Base-by-base conservation (phyloP, 2,888 invertebrate species). In the Xanthia icteritia region DNA sequence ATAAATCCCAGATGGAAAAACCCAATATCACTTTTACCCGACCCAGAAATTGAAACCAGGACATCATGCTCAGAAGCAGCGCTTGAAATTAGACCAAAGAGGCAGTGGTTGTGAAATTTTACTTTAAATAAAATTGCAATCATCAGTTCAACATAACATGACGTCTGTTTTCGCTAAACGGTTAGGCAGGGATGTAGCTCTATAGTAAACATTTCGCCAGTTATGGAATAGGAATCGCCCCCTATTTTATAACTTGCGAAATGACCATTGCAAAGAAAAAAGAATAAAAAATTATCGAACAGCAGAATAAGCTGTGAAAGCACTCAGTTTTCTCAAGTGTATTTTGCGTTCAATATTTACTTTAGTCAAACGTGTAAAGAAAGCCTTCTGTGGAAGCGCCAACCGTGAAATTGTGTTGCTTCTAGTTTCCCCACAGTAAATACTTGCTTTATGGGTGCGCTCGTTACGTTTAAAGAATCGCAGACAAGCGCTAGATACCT, bases 381-480 rank as follows among this genome's bases (percentile, higher is more conserved):
- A 87, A 87, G 77, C 85, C 82, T 84, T 87, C 84, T 82, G 75
- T 81, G 80, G 82, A 82, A 79, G 87, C 86, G 75, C 84, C 77
- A 81, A 70, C 85, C 87, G 81, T 88, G 82, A 88, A 88, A 88
- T 87, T 85, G 89, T 79, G 65, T 87, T 79, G 89, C 81, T 84
- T 80, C 89, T 85, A 83, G 79, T 81, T 79, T 78, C 72, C 79
- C 77, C 66, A 79, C 60, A 48, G 77, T 77, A 86, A 88, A 88
- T 79, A 86, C 78, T 72, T 64, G 20, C 66, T 84, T 67, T 73
- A 76, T 36, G 64, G 36, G 58, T 58, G 61, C 48, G 45, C 27
- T 78, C 36, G 36, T 60, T 56, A 60, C 5, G 58, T 31, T 69
- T 13, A 60, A 60, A 61, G n/a, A 60, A 69, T 65, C 36, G 23